Conservation (phyloP, 2,113 vertebrate genomes). For the Leptobrachium ailaonicum region DNA sequence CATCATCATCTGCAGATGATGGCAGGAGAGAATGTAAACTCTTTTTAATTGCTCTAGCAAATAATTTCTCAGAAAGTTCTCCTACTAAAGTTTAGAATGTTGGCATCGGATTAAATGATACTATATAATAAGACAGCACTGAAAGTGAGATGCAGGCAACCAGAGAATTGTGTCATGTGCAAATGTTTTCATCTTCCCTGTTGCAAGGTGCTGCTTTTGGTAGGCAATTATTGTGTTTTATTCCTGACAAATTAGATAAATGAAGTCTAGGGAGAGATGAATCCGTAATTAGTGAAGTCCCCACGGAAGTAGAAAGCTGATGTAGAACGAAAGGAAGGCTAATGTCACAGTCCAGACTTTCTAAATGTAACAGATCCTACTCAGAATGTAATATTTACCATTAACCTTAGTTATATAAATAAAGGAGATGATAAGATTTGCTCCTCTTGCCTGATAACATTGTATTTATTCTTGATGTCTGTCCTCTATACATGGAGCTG, state of each 20-base stretch:
- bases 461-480: too few relatives aligned
- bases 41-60: constrained; percentile 5
- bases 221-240: constrained; percentile 20
- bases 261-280: neutral
- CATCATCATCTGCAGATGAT: neutral
- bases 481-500: too few relatives aligned
- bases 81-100: constrained; percentile 39
- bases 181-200: constrained; percentile 15
- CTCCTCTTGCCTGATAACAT: too few relatives aligned
- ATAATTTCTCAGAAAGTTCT: constrained; percentile 17
- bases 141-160: constrained; percentile 9
- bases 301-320: neutral
- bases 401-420: neutral
- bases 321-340: neutral
- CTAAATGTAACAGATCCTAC: neutral
- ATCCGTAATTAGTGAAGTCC: constrained; percentile 14
- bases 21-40: neutral
- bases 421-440: neutral
- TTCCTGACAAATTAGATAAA: constrained; percentile 19
- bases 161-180: neutral
- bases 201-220: neutral
- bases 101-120: constrained; percentile 41
- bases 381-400: neutral
- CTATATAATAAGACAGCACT: constrained; percentile 31
- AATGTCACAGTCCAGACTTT: neutral